Conservation (phyloP, 1,140 invertebrate genomes). For the Apolygus lucorum region DNA sequence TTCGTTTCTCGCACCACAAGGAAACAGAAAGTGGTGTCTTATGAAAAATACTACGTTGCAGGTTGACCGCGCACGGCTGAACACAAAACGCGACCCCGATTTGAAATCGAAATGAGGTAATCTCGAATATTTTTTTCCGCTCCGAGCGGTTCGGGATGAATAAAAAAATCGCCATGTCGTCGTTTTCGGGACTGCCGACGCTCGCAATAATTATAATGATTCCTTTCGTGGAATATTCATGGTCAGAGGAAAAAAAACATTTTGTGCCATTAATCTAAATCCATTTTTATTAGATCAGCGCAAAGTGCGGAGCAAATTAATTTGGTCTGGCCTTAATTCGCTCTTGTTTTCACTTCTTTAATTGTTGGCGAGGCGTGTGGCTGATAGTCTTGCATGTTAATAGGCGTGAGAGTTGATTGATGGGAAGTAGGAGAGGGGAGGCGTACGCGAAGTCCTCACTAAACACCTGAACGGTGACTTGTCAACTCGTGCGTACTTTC, state of each 20-base stretch:
- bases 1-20: too few relatives aligned
- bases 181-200: too few relatives aligned
- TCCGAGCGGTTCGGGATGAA: background rate
- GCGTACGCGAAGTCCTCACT: too few relatives aligned
- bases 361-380: background rate
- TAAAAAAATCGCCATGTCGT: too few relatives aligned
- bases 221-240: too few relatives aligned
- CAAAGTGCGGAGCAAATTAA: conserved; percentile 8
- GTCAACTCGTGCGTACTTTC: too few relatives aligned
- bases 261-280: background rate
- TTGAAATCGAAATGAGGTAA: background rate
- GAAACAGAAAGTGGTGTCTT: background rate
- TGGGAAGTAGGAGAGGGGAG: too few relatives aligned
- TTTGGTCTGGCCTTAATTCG: conserved; percentile 10
- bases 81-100: background rate
- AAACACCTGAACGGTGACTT: too few relatives aligned
- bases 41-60: background rate
- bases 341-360: conserved; percentile 11
- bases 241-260: background rate
- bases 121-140: background rate
- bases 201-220: too few relatives aligned
- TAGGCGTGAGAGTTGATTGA: background rate
- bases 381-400: conserved; percentile 1
- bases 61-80: background rate
- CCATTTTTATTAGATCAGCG: background rate